Evolutionary conservation across 2,888 invertebrate species (phyloP).

Genomic region (Copidosoma aretas): DNA sequence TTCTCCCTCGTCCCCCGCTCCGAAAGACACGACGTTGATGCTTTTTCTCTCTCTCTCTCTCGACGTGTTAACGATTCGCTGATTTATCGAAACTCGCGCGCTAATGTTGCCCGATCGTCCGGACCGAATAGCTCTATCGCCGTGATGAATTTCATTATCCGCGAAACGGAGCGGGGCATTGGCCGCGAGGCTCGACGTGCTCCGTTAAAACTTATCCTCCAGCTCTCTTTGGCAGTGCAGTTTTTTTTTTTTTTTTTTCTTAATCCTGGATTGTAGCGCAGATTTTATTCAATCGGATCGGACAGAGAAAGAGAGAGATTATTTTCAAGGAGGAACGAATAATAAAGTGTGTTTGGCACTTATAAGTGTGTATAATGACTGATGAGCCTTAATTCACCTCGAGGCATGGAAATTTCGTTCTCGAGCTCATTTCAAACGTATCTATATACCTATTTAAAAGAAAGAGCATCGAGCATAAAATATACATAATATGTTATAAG

Average conservation of each 20-base stretch:
- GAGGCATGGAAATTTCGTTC: too few species aligned
- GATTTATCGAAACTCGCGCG: conserved; percentile 33
- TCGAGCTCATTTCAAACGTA: too few species aligned
- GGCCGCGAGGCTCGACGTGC: background rate
- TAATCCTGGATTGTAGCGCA: background rate
- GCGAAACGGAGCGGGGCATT: too few species aligned
- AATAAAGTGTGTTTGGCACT: too few species aligned
- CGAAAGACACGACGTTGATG: too few species aligned
- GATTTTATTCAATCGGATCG: background rate
- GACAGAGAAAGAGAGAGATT: too few species aligned
- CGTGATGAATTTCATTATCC: conserved; percentile 31
- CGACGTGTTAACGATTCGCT: conserved; percentile 29
- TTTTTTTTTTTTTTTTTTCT: background rate
- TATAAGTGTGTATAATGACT: too few species aligned
- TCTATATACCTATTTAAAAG: too few species aligned
- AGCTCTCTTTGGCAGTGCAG: background rate
- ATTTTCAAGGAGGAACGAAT: background rate
- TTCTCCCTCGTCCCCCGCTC: background rate
- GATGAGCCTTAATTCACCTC: too few species aligned
- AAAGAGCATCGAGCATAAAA: too few species aligned
- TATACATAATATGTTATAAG: too few species aligned
- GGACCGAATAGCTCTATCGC: conserved; percentile 26
- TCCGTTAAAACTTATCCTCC: too few species aligned
- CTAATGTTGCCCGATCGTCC: conserved; percentile 21
- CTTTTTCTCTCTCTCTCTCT: background rate